phyloP scores from a whole-genome alignment of 2,888 invertebrate species.

The Xestia rhomboidea region DNA sequence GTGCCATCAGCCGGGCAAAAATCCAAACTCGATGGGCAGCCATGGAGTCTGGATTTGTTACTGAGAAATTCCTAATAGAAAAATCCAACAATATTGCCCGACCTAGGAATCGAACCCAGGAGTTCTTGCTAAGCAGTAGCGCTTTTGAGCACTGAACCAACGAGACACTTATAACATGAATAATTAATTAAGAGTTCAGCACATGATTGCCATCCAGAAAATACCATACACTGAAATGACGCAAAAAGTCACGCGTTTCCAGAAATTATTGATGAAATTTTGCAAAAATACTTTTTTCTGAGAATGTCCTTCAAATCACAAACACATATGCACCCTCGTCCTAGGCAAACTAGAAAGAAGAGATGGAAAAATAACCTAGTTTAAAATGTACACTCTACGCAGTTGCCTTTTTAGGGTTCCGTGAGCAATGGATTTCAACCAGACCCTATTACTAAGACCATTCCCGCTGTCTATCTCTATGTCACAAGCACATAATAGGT shows the following conservation, averaged over 20 bases:
- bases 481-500: too few relatives aligned
- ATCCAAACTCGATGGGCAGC: too few relatives aligned
- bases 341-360: constrained; percentile 70
- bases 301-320: constrained; percentile 18
- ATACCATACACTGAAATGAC: neutral
- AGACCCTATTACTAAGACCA: neutral
- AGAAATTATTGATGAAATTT: neutral
- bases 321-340: constrained; percentile 47
- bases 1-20: too few relatives aligned
- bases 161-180: neutral
- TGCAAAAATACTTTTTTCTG: neutral
- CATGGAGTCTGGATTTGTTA: too few relatives aligned
- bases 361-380: constrained; percentile 80
- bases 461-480: too few relatives aligned
- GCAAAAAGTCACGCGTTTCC: neutral
- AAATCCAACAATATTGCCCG: neutral
- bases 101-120: neutral
- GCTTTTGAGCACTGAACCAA: neutral
- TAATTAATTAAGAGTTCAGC: neutral
- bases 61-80: neutral
- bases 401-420: constrained; percentile 37
- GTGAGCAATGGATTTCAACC: neutral
- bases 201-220: neutral
- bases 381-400: constrained; percentile 67
- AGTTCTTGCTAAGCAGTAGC: neutral